Evolutionary conservation across 2,888 invertebrate species (phyloP).

Genomic region (Ptychoptera albimana): DNA sequence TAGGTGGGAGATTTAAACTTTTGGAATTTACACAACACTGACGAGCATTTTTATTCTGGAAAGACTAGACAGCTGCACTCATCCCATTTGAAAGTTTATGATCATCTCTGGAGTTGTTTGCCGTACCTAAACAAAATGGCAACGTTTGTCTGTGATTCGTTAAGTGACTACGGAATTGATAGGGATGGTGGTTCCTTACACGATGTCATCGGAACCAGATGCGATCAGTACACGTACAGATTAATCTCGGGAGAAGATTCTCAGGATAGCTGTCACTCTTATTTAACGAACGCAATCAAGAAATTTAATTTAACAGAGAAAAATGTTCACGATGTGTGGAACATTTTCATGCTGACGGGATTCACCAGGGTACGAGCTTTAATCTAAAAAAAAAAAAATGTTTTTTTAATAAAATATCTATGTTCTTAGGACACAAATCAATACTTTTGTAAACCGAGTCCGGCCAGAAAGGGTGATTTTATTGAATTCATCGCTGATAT

Average conservation of each 20-base stretch:
- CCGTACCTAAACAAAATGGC: conserved; percentile 33
- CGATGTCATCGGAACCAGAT: conserved; percentile 33
- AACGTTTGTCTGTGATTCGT: conserved; percentile 32
- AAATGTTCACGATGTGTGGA: conserved; percentile 36
- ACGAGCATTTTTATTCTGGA: conserved; percentile 32
- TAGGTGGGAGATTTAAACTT: conserved; percentile 32
- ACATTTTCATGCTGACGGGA: conserved; percentile 36
- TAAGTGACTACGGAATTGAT: conserved; percentile 31
- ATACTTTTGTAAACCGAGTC: conserved; percentile 35
- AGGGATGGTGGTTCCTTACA: conserved; percentile 32
- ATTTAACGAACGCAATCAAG: conserved; percentile 27
- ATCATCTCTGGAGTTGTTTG: conserved; percentile 32
- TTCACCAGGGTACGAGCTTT: conserved; percentile 21
- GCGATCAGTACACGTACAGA: conserved; percentile 34
- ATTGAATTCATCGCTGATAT: conserved; percentile 36
- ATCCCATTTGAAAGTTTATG: conserved; percentile 30
- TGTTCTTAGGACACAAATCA: conserved; percentile 27
- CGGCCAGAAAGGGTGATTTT: conserved; percentile 31
- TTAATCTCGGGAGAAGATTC: conserved; percentile 31
- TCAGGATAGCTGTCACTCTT: conserved; percentile 31
- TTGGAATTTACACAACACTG: conserved; percentile 31
- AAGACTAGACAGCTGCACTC: conserved; percentile 34
- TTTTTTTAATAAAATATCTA: conserved; percentile 5
- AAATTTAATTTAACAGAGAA: conserved; percentile 28
- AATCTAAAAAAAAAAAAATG: background rate